These are phyloP conservation scores for Rhamnusium bicolor DNA, from an alignment of 2,888 invertebrate genomes.

Conservation along the genomic window DNA sequence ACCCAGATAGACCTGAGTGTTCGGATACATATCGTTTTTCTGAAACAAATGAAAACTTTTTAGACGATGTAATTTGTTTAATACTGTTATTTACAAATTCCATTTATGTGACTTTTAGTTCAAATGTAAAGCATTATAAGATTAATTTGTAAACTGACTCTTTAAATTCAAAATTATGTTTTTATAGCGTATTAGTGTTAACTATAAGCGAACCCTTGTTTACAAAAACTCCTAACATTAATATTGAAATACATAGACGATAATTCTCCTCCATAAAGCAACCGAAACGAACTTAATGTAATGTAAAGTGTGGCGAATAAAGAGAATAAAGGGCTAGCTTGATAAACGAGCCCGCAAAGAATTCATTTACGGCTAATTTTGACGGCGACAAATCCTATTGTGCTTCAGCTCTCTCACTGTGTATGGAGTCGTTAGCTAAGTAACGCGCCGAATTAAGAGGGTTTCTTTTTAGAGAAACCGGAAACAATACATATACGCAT, in stretches of 20 bases:
- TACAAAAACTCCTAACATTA: conserved; percentile 30
- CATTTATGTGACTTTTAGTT: too few species aligned
- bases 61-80: too few species aligned
- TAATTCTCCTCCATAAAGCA: conserved; percentile 50
- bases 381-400: conserved; percentile 68
- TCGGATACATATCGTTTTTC: too few species aligned
- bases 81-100: too few species aligned
- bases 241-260: conserved; percentile 32
- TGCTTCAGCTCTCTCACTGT: conserved; percentile 62
- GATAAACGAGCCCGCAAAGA: conserved; percentile 68
- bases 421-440: conserved; percentile 69
- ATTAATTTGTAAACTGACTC: too few species aligned
- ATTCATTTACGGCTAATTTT: conserved; percentile 69
- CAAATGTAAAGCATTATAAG: too few species aligned
- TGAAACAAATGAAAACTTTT: too few species aligned
- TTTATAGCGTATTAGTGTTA: neutral
- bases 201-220: conserved; percentile 8
- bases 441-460: conserved; percentile 71
- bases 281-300: conserved; percentile 62
- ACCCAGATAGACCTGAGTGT: too few species aligned
- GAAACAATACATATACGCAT: conserved; percentile 72
- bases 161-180: too few species aligned
- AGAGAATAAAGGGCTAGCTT: conserved; percentile 63
- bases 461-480: conserved; percentile 70
- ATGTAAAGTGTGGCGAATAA: conserved; percentile 65